Base-by-base conservation (phyloP, 2,888 invertebrate genomes). In the Drosophila rubida region DNA sequence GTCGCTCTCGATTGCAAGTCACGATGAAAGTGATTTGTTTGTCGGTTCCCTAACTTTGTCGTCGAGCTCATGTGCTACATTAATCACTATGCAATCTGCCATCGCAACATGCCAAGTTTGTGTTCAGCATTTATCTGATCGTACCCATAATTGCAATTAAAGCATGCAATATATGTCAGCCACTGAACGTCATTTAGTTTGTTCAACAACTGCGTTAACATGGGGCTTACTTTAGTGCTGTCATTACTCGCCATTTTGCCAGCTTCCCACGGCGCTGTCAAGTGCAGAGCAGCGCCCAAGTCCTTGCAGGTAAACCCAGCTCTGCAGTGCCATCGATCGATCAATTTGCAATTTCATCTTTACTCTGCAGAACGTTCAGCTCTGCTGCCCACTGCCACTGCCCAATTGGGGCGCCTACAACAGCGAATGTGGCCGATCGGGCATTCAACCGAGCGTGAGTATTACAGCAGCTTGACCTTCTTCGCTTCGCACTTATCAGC, bases 321-420 rank as follows among this genome's bases (percentile, higher is more conserved):
- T 9, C 11, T 16, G 3, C n/a, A 2, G 14, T n/a, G n/a, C n/a
- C n/a, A 7, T 25, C 1, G 5, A 9, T 19, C 4, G 13, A 16
- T 9, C 0, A 9, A 11, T n/a, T 13, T 32, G 0, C 4, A n/a
- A 14, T 23, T 9, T 14, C 7, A 22, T 5, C 41, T 11, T 14
- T 37, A 11, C 14, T 7, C 1, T 23, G 0, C n/a, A 72, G 85
- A 80, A 85, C 45, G 85, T 83, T 4, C 69, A 72, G 32, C 39
- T 69, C 9, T 85, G 83, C 8, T 83, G 85, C 11, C 63, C 79
- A 0, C 46, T 82, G 0, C 83, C 83, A 5, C 16, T 82, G 79
- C 85, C 83, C 32, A 85, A 82, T 6, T 83, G 83, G 85, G 66
- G 57, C 2, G 85, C 66, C 53, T 85, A 61, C 37, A 69, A 71